Evolutionary conservation across 2,113 vertebrate genomes (phyloP).

Genomic region (Anarrhichthys ocellatus): DNA sequence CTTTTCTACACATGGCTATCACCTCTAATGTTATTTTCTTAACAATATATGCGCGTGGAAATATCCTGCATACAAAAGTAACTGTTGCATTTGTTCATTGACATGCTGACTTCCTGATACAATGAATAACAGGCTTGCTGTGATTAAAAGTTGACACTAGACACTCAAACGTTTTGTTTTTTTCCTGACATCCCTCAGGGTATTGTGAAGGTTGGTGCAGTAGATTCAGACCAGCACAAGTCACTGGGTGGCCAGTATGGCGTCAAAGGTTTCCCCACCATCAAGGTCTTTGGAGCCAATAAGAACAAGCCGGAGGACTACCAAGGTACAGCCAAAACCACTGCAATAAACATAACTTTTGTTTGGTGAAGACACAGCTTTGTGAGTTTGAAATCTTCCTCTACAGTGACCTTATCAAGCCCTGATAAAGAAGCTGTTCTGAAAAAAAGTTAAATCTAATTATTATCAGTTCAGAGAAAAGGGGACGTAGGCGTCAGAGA

Average conservation of each 20-base stretch:
- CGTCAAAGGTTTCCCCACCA: constrained; percentile 94
- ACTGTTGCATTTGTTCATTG: not conserved
- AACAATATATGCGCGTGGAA: not conserved
- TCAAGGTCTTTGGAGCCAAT: constrained; percentile 96
- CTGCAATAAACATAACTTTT: not conserved
- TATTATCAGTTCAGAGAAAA: not conserved
- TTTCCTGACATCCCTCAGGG: constrained; percentile 80
- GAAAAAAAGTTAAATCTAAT: not conserved
- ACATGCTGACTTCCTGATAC: not conserved
- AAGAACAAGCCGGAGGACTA: constrained; percentile 97
- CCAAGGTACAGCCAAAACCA: constrained; percentile 84
- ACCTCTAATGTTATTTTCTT: not conserved
- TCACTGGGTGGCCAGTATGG: constrained; percentile 93
- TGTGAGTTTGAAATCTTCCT: not conserved
- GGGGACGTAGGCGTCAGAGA: not conserved
- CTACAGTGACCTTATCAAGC: not conserved
- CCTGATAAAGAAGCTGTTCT: not conserved
- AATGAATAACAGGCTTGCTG: not conserved
- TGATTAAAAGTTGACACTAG: not conserved
- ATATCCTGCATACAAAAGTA: not conserved
- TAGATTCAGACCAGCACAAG: constrained; percentile 95
- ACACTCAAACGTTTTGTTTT: not conserved
- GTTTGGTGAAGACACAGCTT: not conserved
- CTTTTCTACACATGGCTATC: not conserved
- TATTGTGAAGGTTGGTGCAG: constrained; percentile 94